These are phyloP conservation scores for Orycteropus afer DNA, from an alignment of 2,113 vertebrate species.

Conservation along the genomic window DNA sequence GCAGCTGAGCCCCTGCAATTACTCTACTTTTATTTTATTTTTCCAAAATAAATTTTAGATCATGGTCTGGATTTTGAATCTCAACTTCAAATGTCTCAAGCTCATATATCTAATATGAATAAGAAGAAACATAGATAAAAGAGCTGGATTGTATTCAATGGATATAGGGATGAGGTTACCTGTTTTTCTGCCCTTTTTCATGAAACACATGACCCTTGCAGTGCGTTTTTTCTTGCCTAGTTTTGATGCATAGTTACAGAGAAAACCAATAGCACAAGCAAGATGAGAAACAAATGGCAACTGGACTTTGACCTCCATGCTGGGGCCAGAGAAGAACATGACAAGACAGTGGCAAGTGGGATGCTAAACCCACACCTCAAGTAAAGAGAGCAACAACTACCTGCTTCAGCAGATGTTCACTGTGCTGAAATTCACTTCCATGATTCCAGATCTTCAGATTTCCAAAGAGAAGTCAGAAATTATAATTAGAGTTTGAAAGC, in stretches of 20 bases:
- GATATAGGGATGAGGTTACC: not conserved
- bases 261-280: not conserved
- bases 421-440: not conserved
- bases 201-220: not conserved
- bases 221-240: not conserved
- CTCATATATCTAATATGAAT: not conserved
- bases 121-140: not conserved
- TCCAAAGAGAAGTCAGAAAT: not conserved
- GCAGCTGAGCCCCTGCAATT: not conserved
- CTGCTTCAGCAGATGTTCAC: accelerated
- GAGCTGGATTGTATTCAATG: not conserved
- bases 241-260: not conserved
- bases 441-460: not conserved
- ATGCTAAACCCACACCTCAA: not conserved
- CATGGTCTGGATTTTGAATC: not conserved
- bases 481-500: not conserved
- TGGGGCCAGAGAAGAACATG: not conserved
- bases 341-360: not conserved
- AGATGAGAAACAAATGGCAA: not conserved
- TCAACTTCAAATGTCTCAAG: not conserved
- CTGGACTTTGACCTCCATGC: not conserved
- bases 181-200: not conserved
- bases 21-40: not conserved
- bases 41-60: not conserved
- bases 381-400: not conserved